Evolutionary conservation across 2,113 vertebrate species (phyloP), one percentile per base, ranked within the genome.

Genomic region (Anser brachyrhynchus): DNA sequence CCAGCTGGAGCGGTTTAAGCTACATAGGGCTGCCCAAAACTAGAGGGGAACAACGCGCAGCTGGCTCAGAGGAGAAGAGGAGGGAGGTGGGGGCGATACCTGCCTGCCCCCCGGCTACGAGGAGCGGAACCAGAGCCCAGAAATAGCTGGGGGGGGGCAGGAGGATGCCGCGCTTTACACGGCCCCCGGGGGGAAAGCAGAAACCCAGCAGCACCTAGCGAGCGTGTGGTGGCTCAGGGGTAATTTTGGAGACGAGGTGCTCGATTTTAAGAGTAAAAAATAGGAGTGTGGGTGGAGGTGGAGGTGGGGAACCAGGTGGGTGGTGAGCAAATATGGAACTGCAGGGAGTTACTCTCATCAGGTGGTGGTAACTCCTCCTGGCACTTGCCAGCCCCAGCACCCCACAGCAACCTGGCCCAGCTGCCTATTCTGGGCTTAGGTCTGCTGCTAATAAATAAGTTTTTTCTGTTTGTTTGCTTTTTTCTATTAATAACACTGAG

Each of bases 111-210:
- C 25, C 44, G 7, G 29, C 74, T 14, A 19, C 15, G 39, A 65
- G 70, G 74, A 71, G 39, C 0, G 3, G 19, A 14, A 79, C 35
- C 18, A 51, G 41, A 31, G 46, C 74, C 41, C 46, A 44, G 41
- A 46, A 84, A 75, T 1, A 84, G 61, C 74, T 54, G 37, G 37
- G 4, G 3, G 3, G 10, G 81, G 11, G 74, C 25, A 54, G 13
- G 3, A 3, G 49, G 29, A 78, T 0, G 6, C 0, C 0, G 18
- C 1, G 6, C 26, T 71, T 73, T 5, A 2, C 2, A 1, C 14
- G 13, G 41, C 3, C 29, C 54, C 59, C 37, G 37, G 39, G 39
- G 64, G 28, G 29, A 22, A 31, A 43, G 41, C 29, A 33, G 61
- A 87, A 61, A 23, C 29, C 55, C 15, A 35, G 81, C 65, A 65